Evolutionary conservation across 2,113 vertebrate genomes (phyloP).

Genomic region (Charadrius vociferus): DNA sequence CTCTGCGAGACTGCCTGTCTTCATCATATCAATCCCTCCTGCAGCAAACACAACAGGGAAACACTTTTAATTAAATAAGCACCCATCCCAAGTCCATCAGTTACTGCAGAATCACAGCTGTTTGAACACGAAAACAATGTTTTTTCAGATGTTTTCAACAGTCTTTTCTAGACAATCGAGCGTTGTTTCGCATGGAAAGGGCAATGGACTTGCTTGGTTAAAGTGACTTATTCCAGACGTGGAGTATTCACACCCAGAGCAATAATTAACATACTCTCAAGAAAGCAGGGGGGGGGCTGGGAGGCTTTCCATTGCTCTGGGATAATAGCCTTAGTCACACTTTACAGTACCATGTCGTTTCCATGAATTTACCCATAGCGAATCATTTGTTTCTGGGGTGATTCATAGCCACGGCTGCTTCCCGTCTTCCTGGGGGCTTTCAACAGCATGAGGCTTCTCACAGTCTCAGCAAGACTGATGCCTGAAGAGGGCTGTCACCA

Average conservation of each 20-base stretch:
- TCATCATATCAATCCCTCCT: background rate
- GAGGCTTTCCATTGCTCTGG: background rate
- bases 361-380: background rate
- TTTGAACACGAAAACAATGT: background rate
- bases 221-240: background rate
- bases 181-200: background rate
- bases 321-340: slow-evolving; percentile 34
- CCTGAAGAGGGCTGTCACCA: slow-evolving; percentile 5
- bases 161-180: background rate
- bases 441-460: background rate
- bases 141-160: background rate
- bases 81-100: background rate
- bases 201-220: background rate
- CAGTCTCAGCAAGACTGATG: background rate
- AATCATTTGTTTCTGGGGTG: slow-evolving; percentile 48
- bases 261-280: background rate
- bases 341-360: background rate
- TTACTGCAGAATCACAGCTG: background rate
- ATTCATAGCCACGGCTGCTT: slow-evolving; percentile 15
- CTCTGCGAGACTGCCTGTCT: background rate
- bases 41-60: background rate
- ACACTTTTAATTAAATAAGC: background rate
- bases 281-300: background rate
- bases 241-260: background rate
- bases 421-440: background rate